Evolutionary conservation across 2,113 vertebrate species (phyloP).

Genomic region (Toxotes jaculatrix): DNA sequence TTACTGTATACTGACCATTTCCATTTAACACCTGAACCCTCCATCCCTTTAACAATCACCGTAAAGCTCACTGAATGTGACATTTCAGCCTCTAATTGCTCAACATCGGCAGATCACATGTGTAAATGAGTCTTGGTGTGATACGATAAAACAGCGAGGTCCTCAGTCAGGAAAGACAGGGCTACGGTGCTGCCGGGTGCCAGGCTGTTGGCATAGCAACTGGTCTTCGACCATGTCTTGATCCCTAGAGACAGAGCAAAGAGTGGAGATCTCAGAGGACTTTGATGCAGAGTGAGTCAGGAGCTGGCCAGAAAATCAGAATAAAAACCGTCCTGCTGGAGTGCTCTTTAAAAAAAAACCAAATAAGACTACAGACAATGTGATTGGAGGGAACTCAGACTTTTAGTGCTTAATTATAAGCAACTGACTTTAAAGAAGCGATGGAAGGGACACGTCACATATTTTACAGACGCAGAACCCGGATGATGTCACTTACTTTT

Average conservation of each 20-base stretch:
- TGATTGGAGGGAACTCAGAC: not conserved
- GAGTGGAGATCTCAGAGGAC: constrained; percentile 18
- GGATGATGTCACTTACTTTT: too few species aligned
- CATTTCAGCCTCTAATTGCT: not conserved
- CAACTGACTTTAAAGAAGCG: not conserved
- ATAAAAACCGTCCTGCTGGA: not conserved
- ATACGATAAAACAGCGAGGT: not conserved
- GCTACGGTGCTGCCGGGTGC: constrained; percentile 1
- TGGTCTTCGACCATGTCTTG: constrained; percentile 16
- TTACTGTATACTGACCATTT: too few species aligned
- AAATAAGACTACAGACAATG: too few species aligned
- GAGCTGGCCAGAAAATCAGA: not conserved
- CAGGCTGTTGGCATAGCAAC: constrained; percentile 38
- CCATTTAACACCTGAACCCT: too few species aligned
- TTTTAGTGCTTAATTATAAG: not conserved
- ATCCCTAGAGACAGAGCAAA: constrained; percentile 9
- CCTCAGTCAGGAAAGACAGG: not conserved
- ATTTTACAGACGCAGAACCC: not conserved
- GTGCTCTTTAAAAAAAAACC: not conserved
- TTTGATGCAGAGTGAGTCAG: constrained; percentile 29
- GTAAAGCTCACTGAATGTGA: not conserved
- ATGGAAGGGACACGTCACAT: not conserved
- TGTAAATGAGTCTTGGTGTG: constrained; percentile 6
- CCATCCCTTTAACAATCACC: not conserved
- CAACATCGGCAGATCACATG: not conserved